These are phyloP conservation scores for Solenopsis invicta DNA, from an alignment of 1,140 invertebrate species.

Conservation along the genomic window DNA sequence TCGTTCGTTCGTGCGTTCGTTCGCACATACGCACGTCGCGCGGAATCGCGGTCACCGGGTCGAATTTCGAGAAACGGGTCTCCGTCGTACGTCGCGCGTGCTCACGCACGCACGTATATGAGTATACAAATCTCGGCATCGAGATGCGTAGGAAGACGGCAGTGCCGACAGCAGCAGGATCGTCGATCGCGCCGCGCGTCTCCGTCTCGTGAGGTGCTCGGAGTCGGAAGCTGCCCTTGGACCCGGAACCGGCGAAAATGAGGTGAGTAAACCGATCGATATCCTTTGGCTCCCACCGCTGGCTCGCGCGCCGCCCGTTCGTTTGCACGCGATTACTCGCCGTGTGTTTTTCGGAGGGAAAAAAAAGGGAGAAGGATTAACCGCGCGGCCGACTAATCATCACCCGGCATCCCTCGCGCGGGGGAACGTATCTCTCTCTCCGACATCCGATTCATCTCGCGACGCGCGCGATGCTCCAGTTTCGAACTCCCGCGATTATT, in stretches of 20 bases:
- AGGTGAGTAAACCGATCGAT: slow-evolving; percentile 61
- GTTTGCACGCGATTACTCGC: not conserved
- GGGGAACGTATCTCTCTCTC: no score
- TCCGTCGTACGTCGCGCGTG: not conserved
- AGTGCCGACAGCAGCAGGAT: slow-evolving; percentile 4
- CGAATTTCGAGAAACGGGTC: slow-evolving; percentile 43
- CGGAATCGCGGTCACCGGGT: slow-evolving; percentile 65
- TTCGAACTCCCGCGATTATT: slow-evolving; percentile 44
- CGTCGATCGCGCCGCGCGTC: slow-evolving; percentile 1
- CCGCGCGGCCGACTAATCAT: no score
- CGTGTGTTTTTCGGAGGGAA: not conserved
- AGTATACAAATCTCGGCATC: no score
- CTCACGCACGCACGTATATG: not conserved
- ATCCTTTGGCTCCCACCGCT: not conserved
- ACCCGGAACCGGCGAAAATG: slow-evolving; percentile 47
- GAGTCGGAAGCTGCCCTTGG: slow-evolving; percentile 40
- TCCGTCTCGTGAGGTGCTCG: not conserved
- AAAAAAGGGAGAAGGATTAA: not conserved
- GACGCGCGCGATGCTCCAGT: slow-evolving; percentile 38
- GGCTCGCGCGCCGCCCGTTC: not conserved
- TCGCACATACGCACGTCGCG: no score
- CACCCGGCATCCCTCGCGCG: no score
- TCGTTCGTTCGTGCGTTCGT: not conserved
- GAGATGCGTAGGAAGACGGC: slow-evolving; percentile 41
- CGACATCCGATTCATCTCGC: not conserved